Conservation (phyloP, 2,888 invertebrate genomes). For the Thymelicus acteon region DNA sequence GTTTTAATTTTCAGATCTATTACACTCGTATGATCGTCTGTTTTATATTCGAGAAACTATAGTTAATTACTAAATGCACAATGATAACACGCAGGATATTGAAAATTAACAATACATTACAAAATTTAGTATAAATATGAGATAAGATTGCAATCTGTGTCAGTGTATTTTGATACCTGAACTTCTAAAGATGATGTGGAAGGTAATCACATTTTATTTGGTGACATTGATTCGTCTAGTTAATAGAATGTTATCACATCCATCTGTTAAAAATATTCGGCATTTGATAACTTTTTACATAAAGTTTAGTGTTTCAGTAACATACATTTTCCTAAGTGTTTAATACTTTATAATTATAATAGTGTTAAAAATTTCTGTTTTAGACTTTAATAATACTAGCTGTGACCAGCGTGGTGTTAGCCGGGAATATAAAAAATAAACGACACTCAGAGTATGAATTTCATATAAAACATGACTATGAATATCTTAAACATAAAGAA, state of each 20-base stretch:
- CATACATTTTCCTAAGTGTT: no score
- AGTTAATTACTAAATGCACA: conserved; percentile 21
- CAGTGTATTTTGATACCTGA: conserved; percentile 27
- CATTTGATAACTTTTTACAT: neutral
- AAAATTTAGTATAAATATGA: conserved; percentile 50
- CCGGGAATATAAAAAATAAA: conserved; percentile 19
- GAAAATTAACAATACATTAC: conserved; percentile 56
- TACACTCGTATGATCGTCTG: conserved; percentile 21
- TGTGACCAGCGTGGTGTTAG: conserved; percentile 20
- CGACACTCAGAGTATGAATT: conserved; percentile 14
- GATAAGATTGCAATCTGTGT: conserved; percentile 27
- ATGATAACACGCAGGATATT: conserved; percentile 52
- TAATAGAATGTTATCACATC: neutral
- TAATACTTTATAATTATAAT: no score
- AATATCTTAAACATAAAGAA: conserved; percentile 17
- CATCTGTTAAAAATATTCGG: neutral
- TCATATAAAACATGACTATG: conserved; percentile 31
- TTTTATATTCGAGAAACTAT: conserved; percentile 33
- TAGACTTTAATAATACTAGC: conserved; percentile 30
- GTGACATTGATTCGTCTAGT: neutral
- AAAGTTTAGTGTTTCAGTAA: neutral
- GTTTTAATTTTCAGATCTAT: conserved; percentile 31
- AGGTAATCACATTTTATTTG: conserved; percentile 17
- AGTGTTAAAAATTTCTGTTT: neutral
- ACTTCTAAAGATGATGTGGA: conserved; percentile 33